phyloP scores from a whole-genome alignment of 1,140 invertebrate species.

The Anadara kagoshimensis region DNA sequence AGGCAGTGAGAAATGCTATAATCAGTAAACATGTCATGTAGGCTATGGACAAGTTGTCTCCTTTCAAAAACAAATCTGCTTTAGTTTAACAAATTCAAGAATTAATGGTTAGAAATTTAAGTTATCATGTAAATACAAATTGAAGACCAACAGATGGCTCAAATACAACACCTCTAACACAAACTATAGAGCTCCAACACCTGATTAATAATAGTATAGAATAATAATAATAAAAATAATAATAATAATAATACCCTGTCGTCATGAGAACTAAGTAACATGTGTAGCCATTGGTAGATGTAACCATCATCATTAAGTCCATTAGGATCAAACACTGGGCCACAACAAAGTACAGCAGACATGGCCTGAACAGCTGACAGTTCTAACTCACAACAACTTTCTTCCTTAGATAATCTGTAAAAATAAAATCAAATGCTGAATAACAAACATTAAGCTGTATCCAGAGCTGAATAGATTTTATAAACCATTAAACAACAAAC shows the following conservation, averaged over 20 bases:
- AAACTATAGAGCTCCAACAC: neutral
- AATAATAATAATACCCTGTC: slow-evolving; percentile 54
- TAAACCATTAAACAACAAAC: too few relatives aligned
- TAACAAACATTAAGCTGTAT: neutral
- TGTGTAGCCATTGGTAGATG: slow-evolving; percentile 94
- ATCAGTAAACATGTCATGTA: too few relatives aligned
- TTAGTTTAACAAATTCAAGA: too few relatives aligned
- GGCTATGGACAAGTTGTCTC: too few relatives aligned
- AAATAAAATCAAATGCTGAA: slow-evolving; percentile 3
- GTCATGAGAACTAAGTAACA: slow-evolving; percentile 90
- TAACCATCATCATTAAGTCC: slow-evolving; percentile 90
- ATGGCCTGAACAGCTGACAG: slow-evolving; percentile 86
- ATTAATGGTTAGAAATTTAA: too few relatives aligned
- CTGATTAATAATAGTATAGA: neutral
- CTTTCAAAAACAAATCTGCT: too few relatives aligned
- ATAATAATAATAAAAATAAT: neutral
- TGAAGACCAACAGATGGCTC: too few relatives aligned
- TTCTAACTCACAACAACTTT: slow-evolving; percentile 78
- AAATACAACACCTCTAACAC: too few relatives aligned
- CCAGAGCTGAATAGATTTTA: too few relatives aligned
- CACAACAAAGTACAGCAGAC: slow-evolving; percentile 95
- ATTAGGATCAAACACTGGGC: slow-evolving; percentile 91
- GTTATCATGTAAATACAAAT: too few relatives aligned
- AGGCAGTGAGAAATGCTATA: too few relatives aligned
- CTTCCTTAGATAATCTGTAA: slow-evolving; percentile 62